A percentile compares a stretch with the other conserved stretches of the same genome.
Conservation (phyloP, 2,888 invertebrate species). For the Lasioglossum calceatum region DNA sequence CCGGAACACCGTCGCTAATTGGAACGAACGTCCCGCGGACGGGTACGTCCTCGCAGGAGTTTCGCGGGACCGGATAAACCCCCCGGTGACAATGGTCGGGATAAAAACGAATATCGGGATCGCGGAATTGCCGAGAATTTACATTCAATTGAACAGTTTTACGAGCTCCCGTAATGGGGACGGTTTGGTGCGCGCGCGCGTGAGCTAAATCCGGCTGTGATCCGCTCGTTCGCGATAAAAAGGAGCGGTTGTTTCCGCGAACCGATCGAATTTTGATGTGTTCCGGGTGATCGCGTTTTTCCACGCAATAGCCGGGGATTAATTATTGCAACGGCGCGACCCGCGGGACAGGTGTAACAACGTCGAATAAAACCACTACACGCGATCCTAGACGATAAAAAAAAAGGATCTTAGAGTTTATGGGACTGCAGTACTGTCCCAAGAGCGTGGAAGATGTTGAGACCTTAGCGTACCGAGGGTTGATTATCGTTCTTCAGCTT, state of each 20-base stretch:
- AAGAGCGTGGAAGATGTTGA: background rate
- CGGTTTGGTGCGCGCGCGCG: background rate
- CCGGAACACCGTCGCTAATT: slow-evolving; percentile 43
- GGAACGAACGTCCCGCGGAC: slow-evolving; percentile 44
- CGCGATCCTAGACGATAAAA: background rate
- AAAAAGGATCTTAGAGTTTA: background rate
- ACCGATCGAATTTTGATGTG: background rate
- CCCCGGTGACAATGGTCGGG: slow-evolving; percentile 10
- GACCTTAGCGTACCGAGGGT: background rate
- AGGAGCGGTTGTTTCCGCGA: background rate
- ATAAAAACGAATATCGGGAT: slow-evolving; percentile 27
- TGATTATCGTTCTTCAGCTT: background rate
- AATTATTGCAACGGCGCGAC: background rate
- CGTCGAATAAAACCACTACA: background rate
- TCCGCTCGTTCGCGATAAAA: slow-evolving; percentile 4
- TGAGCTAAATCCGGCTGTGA: background rate
- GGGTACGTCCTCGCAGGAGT: slow-evolving; percentile 18
- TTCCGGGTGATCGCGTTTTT: background rate
- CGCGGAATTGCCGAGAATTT: slow-evolving; percentile 13
- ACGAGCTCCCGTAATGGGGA: slow-evolving; percentile 17
- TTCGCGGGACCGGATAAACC: slow-evolving; percentile 8
- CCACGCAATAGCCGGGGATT: background rate
- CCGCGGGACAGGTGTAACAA: background rate
- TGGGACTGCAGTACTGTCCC: background rate
- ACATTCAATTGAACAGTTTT: slow-evolving; percentile 35